Evolutionary conservation across 1,140 invertebrate genomes (phyloP), one percentile per base, ranked within the genome.

Genomic region (Dreissena polymorpha): DNA sequence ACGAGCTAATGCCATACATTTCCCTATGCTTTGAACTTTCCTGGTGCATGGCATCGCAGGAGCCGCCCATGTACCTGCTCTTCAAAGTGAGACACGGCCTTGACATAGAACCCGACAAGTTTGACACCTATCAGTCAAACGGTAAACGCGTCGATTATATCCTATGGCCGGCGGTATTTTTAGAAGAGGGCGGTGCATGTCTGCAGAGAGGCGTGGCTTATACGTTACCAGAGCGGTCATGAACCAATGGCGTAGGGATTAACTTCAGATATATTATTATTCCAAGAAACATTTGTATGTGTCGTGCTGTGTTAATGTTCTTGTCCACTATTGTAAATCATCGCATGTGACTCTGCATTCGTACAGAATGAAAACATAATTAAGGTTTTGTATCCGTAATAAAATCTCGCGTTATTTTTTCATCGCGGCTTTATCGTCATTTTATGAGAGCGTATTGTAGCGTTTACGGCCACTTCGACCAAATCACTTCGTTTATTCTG

Each of bases 81-180:
- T 83, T 83, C 50, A 83, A 83, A 75, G 72, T 83, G 18, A 83
- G 74, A 57, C 80, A 75, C 50, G 72, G 71, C 12, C 50, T 75
- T 14, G 71, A 68, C 27, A 69, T 83, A 10, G 71, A 73, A 21
- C 60, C 18, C 55, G 72, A 74, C 18, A 74, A 53, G 25, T 83
- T 83, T 50, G 80, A 83, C 25, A 29, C 49, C 27, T 75, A 69
- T 60, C 63, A 64, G 10, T 53, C 63, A 83, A 57, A 49, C 23
- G 80, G 80, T 10, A 68, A 75, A 49, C 71, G 71, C 1, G 72
- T 75, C 5, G 80, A 83, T 27, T 83, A 39, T n/a, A 63, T 83
- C 14, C 23, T 83, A 7, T 83, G 80, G 80, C 80, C 80, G 23
- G 71, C 80, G 23, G 72, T 83, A 8, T 67, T 83, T 67, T 23